phyloP scores from a whole-genome alignment of 2,888 invertebrate genomes.

The Eilema caniola region DNA sequence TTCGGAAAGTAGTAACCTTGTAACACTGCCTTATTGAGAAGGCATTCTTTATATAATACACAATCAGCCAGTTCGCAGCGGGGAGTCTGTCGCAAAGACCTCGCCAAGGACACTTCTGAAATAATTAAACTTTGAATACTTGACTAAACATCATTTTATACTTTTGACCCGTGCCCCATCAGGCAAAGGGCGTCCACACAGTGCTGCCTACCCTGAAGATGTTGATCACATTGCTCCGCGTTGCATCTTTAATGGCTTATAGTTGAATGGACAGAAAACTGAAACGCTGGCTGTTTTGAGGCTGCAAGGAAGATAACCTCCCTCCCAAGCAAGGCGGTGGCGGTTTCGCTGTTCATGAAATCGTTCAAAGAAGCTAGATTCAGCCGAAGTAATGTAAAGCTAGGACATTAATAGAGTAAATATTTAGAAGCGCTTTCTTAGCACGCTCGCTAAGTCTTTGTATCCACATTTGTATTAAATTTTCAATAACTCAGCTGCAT shows the following conservation, averaged over 20 bases:
- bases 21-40: constrained; percentile 1
- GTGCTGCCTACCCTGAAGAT: background rate
- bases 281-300: background rate
- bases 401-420: background rate
- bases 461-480: background rate
- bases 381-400: background rate
- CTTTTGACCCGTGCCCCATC: background rate
- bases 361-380: background rate
- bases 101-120: background rate
- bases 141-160: background rate
- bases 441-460: background rate
- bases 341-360: background rate
- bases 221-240: too few relatives aligned
- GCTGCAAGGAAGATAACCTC: background rate
- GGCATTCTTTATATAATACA: constrained; percentile 7
- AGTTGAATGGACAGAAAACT: too few relatives aligned
- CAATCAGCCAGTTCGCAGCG: constrained; percentile 6
- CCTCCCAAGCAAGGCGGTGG: background rate
- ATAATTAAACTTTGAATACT: background rate
- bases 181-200: background rate
- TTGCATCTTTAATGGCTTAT: too few relatives aligned
- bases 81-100: background rate
- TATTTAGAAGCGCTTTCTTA: constrained; percentile 3
- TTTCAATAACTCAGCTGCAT: constrained; percentile 5
- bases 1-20: constrained; percentile 20